Percentiles rank a stretch among this genome's conserved stretches.
These are phyloP conservation scores for Rhamnusium bicolor DNA, from an alignment of 2,888 invertebrate genomes.

Conservation along the genomic window DNA sequence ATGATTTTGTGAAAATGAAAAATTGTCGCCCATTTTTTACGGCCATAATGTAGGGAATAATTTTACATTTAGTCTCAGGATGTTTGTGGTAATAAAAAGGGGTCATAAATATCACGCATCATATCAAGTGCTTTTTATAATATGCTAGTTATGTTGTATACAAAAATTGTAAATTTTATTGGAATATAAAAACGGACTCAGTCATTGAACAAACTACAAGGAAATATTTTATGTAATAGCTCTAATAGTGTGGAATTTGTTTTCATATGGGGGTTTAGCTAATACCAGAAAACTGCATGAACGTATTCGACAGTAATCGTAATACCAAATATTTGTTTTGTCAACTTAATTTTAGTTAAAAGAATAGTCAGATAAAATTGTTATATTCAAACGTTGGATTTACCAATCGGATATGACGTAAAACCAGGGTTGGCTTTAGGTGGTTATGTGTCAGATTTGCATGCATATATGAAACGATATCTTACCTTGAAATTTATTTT, in stretches of 20 bases:
- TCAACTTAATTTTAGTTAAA: no score
- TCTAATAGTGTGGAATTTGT: no score
- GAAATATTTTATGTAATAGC: neutral
- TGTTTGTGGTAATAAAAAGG: slow-evolving; percentile 20
- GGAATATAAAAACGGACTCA: neutral
- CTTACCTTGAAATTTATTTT: no score
- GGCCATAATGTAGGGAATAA: slow-evolving; percentile 30
- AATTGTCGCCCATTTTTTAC: slow-evolving; percentile 37
- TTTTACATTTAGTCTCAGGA: slow-evolving; percentile 23
- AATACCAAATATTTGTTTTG: no score
- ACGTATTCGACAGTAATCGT: neutral
- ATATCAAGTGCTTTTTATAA: neutral
- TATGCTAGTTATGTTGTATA: neutral
- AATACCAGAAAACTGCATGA: no score
- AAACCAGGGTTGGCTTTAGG: no score
- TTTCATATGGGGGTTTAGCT: no score
- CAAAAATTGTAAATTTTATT: neutral
- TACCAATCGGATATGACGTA: no score
- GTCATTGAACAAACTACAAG: neutral
- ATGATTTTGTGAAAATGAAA: slow-evolving; percentile 48
- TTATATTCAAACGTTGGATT: no score
- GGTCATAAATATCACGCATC: slow-evolving; percentile 28
- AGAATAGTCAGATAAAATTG: no score
- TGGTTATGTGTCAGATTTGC: no score
- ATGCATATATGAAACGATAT: no score